Evolutionary conservation across 2,113 vertebrate genomes (phyloP), one percentile per base, ranked within the genome.

Genomic region (Myrmophylax atrothorax): DNA sequence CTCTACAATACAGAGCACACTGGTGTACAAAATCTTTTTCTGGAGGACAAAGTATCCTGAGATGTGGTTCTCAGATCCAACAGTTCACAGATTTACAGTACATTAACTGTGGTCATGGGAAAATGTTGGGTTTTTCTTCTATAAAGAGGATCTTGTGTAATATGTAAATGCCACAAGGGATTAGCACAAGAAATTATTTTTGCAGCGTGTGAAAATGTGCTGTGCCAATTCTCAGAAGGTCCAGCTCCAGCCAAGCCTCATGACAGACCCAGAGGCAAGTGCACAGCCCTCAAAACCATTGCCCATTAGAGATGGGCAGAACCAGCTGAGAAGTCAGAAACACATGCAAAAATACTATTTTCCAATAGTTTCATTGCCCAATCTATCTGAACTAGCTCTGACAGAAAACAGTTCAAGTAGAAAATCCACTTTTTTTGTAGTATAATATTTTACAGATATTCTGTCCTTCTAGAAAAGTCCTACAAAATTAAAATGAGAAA

Each of bases 51-150:
- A 72, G 40, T 68, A 82, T 66, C 69, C 73, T 1, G 6, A 94
- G 86, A 91, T 49, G 60, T 47, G n/a, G 52, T 60, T 92, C 42
- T 7, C 47, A 86, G 56, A 93, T 79, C 83, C 76, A 90, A 12
- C 88, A 85, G 83, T 69, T 95, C 91, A 77, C 70, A 97, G 93
- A 96, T 96, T 96, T 96, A 96, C 86, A 83, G 86, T 95, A 79
- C 93, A 95, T 96, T 96, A 96, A 95, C 86, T 89, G 44, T 93
- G 92, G 94, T 96, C 96, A 97, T 95, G 95, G 96, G 96, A 97
- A 97, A 96, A 94, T 22, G 73, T 64, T 94, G 62, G 2, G 0
- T 70, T 89, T 68, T 90, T 66, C 64, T 91, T 76, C 84, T 89
- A 17, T 87, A 81, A 92, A 96, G 92, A 78, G 74, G 67, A 83